Evolutionary conservation across 2,797 vertebrate genomes (phyloP), one percentile per base, ranked within the genome.

Genomic region (Sandelia bainsii): DNA sequence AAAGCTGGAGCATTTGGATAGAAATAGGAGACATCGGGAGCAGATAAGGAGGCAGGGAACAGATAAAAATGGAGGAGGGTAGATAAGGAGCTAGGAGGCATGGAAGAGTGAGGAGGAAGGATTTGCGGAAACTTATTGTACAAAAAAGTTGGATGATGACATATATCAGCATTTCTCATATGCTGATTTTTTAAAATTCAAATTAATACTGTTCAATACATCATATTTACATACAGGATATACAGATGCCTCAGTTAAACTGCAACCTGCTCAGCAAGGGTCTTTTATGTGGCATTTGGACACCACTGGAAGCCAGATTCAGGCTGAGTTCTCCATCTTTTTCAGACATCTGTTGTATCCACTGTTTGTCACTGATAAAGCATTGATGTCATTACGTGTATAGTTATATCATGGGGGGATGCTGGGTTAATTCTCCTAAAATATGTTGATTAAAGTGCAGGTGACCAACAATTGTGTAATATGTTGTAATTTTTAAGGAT

Each of bases 21-120:
- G 62, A 77, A 83, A 72, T 63, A 76, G 83, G 69, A 66, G 39
- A 32, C 19, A 37, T 1, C 19, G 62, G 44, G 25, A 61, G 76
- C 37, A 51, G 72, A 82, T 78, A 77, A 72, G 69, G 20, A 49
- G 19, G 44, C 23, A 63, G 62, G 39, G 56, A 37, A 51, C 58
- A 68, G 77, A 78, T 82, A 69, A 72, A n/a, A 59, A 25, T 9
- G 11, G 22, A 57, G 53, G 50, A 19, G 23, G 61, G 56, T 3
- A 40, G 76, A 61, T 67, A 71, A 64, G 46, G 34, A 73, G 39
- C 52, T 14, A 48, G 54, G 32, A 65, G n/a, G 25, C 23, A 39
- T 61, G 19, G 17, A 45, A 20, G 19, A 45, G 62, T 11, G 7
- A 32, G 23, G 11, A 56, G 29, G 22, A 23, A 61, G 22, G 19